phyloP scores from a whole-genome alignment of 2,113 vertebrate species.

The Nannospalax galili region DNA sequence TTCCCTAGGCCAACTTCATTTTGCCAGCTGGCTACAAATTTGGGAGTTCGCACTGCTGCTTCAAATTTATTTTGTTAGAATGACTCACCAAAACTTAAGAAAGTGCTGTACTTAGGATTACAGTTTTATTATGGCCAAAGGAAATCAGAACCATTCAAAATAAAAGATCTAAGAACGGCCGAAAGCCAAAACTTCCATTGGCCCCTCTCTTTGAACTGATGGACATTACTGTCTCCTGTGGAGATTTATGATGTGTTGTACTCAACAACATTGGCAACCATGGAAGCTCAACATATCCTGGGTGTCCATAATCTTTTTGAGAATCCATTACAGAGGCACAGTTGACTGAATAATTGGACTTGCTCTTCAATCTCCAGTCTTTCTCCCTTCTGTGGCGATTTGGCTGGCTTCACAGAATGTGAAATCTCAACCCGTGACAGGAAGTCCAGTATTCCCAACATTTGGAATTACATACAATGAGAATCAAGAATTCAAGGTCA shows the following conservation, averaged over 20 bases:
- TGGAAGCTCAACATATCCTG: neutral
- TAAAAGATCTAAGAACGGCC: neutral
- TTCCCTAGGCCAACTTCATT: neutral
- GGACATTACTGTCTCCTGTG: neutral
- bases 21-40: neutral
- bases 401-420: neutral
- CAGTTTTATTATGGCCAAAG: neutral
- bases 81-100: slow-evolving; percentile 18
- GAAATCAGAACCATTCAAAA: neutral
- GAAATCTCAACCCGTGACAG: neutral
- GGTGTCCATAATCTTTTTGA: neutral
- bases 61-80: neutral
- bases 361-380: neutral
- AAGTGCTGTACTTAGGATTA: neutral
- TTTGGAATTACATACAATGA: neutral
- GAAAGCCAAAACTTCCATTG: neutral
- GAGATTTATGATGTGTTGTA: neutral
- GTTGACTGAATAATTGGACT: neutral
- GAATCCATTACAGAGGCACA: neutral
- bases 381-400: too few relatives aligned
- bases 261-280: neutral
- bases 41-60: neutral
- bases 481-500: neutral
- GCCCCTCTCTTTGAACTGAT: neutral
- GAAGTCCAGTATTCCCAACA: neutral